Conservation (phyloP, 1,140 invertebrate species). For the Ceratina calcarata region DNA sequence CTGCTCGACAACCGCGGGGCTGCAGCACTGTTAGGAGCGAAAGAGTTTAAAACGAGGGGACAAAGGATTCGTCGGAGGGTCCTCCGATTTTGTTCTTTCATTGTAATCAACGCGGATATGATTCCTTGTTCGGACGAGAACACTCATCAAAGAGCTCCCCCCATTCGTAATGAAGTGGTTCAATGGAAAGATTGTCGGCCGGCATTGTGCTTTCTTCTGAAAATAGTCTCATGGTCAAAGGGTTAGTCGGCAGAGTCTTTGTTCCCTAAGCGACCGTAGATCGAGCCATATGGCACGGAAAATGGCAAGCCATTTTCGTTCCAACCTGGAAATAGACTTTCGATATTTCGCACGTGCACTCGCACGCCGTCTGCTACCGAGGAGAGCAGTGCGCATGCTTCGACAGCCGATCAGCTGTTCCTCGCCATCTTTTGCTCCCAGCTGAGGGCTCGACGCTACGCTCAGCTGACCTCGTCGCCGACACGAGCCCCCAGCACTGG, state of each 20-base stretch:
- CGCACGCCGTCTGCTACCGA: constrained; percentile 29
- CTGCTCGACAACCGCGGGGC: neutral
- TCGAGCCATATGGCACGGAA: constrained; percentile 44
- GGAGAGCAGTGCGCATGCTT: constrained; percentile 8
- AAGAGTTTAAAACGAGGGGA: neutral
- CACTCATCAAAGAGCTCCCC: constrained; percentile 1
- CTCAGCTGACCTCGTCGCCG: constrained; percentile 75
- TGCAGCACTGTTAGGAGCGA: neutral
- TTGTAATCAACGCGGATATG: neutral
- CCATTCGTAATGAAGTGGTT: constrained; percentile 13
- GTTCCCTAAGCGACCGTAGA: constrained; percentile 28
- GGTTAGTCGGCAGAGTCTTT: constrained; percentile 33
- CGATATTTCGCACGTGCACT: constrained; percentile 41
- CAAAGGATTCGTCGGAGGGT: neutral
- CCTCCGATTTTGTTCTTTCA: neutral
- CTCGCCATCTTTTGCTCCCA: constrained; percentile 73
- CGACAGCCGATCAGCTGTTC: constrained; percentile 75
- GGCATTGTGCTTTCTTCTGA: constrained; percentile 33
- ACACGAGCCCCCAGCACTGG: constrained; percentile 40
- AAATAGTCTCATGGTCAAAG: constrained; percentile 46
- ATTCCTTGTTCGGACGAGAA: constrained; percentile 4
- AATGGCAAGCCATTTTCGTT: constrained; percentile 37
- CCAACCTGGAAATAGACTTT: constrained; percentile 56
- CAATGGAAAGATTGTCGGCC: constrained; percentile 12
- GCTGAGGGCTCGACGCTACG: constrained; percentile 70